Percentiles rank a stretch among this genome's conserved stretches.
These are phyloP conservation scores for Hippocampus barbouri DNA, from an alignment of 2,113 vertebrate species.

Conservation along the genomic window DNA sequence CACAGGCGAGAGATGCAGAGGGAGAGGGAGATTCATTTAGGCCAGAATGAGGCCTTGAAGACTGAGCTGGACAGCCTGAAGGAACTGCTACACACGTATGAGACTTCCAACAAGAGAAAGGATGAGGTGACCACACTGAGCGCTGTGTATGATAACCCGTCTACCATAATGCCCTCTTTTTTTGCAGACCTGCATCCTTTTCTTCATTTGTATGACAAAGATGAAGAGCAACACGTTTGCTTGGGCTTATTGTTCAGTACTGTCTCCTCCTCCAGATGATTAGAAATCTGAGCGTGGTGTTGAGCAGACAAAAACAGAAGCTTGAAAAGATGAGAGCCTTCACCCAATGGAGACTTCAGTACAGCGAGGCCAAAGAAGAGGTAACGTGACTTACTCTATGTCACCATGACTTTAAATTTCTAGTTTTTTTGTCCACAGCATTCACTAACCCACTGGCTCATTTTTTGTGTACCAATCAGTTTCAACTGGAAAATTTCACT, in stretches of 20 bases:
- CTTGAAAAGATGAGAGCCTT: constrained; percentile 84
- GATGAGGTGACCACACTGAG: constrained; percentile 80
- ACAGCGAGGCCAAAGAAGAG: constrained; percentile 78
- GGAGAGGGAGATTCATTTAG: constrained; percentile 77
- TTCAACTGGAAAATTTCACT: neutral
- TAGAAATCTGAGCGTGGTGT: constrained; percentile 77
- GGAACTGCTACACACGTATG: constrained; percentile 80
- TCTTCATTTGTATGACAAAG: neutral
- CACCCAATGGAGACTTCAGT: constrained; percentile 82
- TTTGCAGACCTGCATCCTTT: neutral
- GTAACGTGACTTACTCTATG: constrained; percentile 59
- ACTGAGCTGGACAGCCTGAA: constrained; percentile 78
- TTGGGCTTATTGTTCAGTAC: neutral
- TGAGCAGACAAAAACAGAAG: constrained; percentile 86
- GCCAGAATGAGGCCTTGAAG: constrained; percentile 70
- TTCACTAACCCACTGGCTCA: neutral
- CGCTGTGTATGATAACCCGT: neutral
- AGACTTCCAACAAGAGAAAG: constrained; percentile 84
- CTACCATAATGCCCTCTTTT: neutral
- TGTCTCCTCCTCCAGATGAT: constrained; percentile 78
- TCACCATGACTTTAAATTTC: neutral
- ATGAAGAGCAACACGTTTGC: neutral
- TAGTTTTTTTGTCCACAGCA: neutral
- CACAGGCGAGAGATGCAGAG: constrained; percentile 82
- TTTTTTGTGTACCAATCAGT: neutral